Evolutionary conservation across 2,797 vertebrate species (phyloP), one percentile per base, ranked within the genome.

Genomic region (Leptodactylus fallax): DNA sequence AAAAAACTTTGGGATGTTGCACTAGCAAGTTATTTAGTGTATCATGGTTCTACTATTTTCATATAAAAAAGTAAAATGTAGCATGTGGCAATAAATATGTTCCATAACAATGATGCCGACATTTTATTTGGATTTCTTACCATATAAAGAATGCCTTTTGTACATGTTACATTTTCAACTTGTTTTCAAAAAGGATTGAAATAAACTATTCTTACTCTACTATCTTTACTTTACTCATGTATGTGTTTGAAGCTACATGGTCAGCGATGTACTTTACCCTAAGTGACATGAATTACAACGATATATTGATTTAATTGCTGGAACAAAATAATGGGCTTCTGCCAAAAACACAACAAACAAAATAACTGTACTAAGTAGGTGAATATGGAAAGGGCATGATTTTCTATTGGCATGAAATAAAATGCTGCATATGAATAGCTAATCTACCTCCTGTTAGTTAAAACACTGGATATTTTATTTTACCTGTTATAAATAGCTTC

Each of bases 401-500:
- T 83, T 45, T 83, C n/a, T 56, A 12, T 16, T 81, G 51, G 60
- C 45, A 47, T n/a, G 19, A 49, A n/a, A 65, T 81, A 3, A 65
- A 81, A 81, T 65, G 13, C 13, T 25, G 27, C 45, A 58, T 45
- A 67, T 83, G 81, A 71, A 67, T 27, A 71, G 81, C 65, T 71
- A 72, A 71, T 72, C 51, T 71, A 83, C 49, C 81, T 72, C 67
- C 65, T 83, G 25, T 65, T 65, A 49, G 19, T 61, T 53, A 69
- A 56, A 71, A 71, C 23, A 36, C 25, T 25, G 11, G 16, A 17
- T 21, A 72, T 53, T 56, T 27, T 17, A 67, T 27, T 65, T 71
- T 17, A n/a, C 14, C 8, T 4, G 47, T 55, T 63, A 81, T 81
- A 65, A 65, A 65, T 65, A 81, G 79, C 45, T 81, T 16, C n/a